A percentile compares a stretch with the other conserved stretches of the same genome.
phyloP scores from a whole-genome alignment of 1,140 invertebrate genomes.

The Bombus vancouverensis region DNA sequence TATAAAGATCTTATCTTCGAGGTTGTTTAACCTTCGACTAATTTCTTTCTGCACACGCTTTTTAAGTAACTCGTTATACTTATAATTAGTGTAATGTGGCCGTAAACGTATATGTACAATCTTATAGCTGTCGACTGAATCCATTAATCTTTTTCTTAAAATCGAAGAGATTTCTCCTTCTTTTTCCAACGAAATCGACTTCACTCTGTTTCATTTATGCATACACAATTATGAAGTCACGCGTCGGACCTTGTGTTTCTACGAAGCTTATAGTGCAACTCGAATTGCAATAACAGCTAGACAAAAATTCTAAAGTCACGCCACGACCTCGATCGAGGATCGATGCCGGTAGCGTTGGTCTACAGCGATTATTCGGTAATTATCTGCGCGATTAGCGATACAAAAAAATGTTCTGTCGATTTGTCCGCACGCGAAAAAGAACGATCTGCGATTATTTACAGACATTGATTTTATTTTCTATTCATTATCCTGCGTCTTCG shows the following conservation, averaged over 20 bases:
- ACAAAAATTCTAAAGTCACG: conserved; percentile 9
- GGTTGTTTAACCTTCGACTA: background rate
- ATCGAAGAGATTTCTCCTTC: background rate
- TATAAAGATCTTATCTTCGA: background rate
- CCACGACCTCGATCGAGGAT: background rate
- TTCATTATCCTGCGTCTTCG: background rate
- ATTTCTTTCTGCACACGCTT: background rate
- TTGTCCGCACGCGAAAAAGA: background rate
- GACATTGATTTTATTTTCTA: conserved; percentile 5
- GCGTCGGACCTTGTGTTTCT: conserved; percentile 1
- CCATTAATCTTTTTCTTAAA: background rate
- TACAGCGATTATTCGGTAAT: conserved; percentile 5
- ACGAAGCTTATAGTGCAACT: background rate
- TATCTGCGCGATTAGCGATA: background rate
- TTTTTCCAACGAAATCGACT: background rate
- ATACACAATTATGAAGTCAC: background rate
- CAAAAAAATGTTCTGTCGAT: background rate
- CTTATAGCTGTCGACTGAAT: conserved; percentile 5
- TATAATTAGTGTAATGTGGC: conserved; percentile 7
- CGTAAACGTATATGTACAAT: conserved; percentile 34
- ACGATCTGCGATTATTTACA: conserved; percentile 30
- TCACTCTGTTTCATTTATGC: background rate
- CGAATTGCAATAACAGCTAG: conserved; percentile 6
- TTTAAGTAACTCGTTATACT: conserved; percentile 8
- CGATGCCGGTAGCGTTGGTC: background rate